Percentiles rank a stretch among this genome's conserved stretches.
Conservation (phyloP, 2,888 invertebrate species). For the Mechanitis mazaeus region DNA sequence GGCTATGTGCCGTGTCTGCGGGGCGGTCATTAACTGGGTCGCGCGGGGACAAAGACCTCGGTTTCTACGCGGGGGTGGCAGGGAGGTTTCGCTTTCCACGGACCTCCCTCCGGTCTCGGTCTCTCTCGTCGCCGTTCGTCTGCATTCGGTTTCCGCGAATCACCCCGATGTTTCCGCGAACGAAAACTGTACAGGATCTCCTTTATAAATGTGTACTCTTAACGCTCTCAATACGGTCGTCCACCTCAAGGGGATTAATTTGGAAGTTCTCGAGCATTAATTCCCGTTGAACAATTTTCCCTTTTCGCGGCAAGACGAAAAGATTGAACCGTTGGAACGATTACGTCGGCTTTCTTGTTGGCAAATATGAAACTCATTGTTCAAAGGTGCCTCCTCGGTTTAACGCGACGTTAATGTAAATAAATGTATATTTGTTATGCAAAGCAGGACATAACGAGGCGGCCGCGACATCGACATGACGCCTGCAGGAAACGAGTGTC, state of each 20-base stretch:
- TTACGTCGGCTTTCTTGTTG: conserved; percentile 39
- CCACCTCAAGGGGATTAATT: conserved; percentile 68
- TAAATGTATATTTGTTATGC: conserved; percentile 71
- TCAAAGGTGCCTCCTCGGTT: conserved; percentile 26
- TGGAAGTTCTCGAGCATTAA: conserved; percentile 59
- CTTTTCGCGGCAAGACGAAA: conserved; percentile 46
- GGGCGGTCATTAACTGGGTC: conserved; percentile 77
- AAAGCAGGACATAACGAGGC: conserved; percentile 59
- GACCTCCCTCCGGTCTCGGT: conserved; percentile 32
- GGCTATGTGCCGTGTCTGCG: conserved; percentile 68
- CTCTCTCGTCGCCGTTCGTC: conserved; percentile 37
- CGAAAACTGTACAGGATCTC: conserved; percentile 34
- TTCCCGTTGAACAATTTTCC: conserved; percentile 53
- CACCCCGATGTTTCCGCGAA: conserved; percentile 53
- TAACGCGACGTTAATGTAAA: conserved; percentile 55
- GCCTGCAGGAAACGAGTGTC: conserved; percentile 63
- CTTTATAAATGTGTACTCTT: conserved; percentile 58
- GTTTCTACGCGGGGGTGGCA: conserved; percentile 48
- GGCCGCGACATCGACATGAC: conserved; percentile 52
- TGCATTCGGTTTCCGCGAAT: conserved; percentile 46
- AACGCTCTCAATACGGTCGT: conserved; percentile 46
- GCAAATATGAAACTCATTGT: conserved; percentile 16
- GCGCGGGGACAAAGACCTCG: conserved; percentile 71
- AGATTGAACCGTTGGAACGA: conserved; percentile 48
- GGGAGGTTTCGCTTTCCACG: conserved; percentile 67